phyloP scores from a whole-genome alignment of 1,140 invertebrate species.

The Polypedilum pembai region DNA sequence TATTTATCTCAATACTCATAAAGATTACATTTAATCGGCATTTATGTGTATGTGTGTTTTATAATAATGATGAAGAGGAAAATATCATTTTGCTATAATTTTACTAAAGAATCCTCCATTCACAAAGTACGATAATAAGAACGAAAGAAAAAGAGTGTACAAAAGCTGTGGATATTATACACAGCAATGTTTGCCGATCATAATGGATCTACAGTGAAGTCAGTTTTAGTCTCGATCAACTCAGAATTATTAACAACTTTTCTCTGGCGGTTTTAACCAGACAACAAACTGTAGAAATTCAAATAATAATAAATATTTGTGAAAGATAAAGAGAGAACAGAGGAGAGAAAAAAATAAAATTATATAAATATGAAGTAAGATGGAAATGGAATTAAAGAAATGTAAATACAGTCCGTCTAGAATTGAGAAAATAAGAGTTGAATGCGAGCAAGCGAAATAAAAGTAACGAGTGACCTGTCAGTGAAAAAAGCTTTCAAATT shows the following conservation, averaged over 20 bases:
- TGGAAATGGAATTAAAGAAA: slow-evolving; percentile 13
- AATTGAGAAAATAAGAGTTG: neutral
- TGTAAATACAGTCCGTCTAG: slow-evolving; percentile 6
- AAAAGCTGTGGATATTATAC: too few species aligned
- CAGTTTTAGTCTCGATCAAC: neutral
- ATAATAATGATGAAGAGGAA: neutral
- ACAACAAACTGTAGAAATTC: neutral
- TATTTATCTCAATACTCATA: too few species aligned
- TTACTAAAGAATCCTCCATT: slow-evolving; percentile 4
- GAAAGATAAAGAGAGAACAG: slow-evolving; percentile 11
- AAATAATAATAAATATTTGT: slow-evolving; percentile 20
- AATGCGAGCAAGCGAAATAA: neutral
- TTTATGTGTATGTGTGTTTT: too few species aligned
- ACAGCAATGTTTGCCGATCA: neutral
- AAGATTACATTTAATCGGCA: too few species aligned
- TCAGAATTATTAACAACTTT: too few species aligned
- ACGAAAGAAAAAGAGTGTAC: too few species aligned
- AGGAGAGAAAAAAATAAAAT: neutral
- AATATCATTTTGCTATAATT: slow-evolving; percentile 14
- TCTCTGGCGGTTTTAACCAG: neutral
- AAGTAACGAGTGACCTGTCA: too few species aligned
- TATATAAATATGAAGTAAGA: neutral
- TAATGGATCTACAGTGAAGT: neutral
- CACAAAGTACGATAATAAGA: neutral
- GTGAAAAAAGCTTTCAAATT: too few species aligned